These are phyloP conservation scores for Ailurus styani DNA, from an alignment of 2,113 vertebrate genomes.

Conservation along the genomic window DNA sequence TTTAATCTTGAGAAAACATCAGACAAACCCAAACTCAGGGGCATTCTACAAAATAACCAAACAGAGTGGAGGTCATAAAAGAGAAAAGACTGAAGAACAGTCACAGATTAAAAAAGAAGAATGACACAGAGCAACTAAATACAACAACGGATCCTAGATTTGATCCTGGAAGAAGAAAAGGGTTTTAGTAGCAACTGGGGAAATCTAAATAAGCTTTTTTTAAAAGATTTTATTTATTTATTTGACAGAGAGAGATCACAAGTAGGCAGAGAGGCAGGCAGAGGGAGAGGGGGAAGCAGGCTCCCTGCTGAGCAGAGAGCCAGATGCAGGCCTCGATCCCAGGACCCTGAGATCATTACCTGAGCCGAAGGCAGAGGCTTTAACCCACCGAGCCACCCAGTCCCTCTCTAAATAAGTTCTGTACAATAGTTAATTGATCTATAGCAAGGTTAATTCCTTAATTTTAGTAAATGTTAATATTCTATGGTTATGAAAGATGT, in stretches of 20 bases:
- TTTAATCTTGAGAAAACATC: background rate
- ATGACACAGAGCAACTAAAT: background rate
- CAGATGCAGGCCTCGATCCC: too few species aligned
- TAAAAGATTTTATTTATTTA: too few species aligned
- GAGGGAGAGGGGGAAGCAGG: too few species aligned
- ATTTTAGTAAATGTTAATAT: background rate
- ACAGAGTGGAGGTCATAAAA: background rate
- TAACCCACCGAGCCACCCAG: too few species aligned
- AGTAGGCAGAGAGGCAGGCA: too few species aligned
- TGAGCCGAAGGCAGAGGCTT: too few species aligned
- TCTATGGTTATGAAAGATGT: background rate
- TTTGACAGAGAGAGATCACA: too few species aligned
- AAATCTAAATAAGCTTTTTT: background rate
- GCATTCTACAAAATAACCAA: background rate
- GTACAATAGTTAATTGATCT: background rate
- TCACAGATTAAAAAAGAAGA: background rate
- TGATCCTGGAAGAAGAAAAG: background rate
- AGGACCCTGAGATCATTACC: too few species aligned
- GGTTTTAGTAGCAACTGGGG: background rate
- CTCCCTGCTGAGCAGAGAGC: too few species aligned
- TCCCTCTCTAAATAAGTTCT: background rate
- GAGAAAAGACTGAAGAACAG: background rate
- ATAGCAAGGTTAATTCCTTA: background rate
- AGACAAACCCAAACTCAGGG: background rate
- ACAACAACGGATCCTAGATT: background rate